Evolutionary conservation across 2,888 invertebrate species (phyloP).

Genomic region (Apodemia mormo): DNA sequence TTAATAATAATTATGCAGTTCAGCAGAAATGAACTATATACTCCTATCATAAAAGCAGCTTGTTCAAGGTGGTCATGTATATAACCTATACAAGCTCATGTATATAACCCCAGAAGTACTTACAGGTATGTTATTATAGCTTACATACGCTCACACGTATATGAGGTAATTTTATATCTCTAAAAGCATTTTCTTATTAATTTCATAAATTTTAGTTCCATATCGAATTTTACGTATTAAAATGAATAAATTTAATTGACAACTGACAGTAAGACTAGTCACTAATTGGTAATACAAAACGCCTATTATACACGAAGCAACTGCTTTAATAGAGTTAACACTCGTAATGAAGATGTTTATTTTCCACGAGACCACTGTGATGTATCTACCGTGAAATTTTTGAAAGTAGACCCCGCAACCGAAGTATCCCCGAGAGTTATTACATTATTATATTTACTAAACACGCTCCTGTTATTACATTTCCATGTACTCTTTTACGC

Average conservation of each 20-base stretch:
- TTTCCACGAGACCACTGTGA: slow-evolving; percentile 67
- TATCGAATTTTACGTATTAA: not conserved
- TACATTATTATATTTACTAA: slow-evolving; percentile 80
- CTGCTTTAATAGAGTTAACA: slow-evolving; percentile 39
- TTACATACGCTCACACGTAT: too few species aligned
- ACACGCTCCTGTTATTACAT: slow-evolving; percentile 79
- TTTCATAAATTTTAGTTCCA: not conserved
- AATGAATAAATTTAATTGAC: slow-evolving; percentile 1
- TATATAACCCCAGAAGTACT: too few species aligned
- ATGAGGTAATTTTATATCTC: not conserved
- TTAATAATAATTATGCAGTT: too few species aligned
- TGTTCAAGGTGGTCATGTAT: too few species aligned
- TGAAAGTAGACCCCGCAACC: slow-evolving; percentile 64
- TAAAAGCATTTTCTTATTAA: not conserved
- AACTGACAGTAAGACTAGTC: slow-evolving; percentile 22
- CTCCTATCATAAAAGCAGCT: too few species aligned
- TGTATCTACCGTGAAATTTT: slow-evolving; percentile 79
- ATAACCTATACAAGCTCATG: too few species aligned
- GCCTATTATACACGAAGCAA: slow-evolving; percentile 20
- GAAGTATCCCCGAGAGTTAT: slow-evolving; percentile 73
- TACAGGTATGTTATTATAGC: too few species aligned
- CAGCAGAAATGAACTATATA: too few species aligned
- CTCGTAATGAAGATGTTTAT: slow-evolving; percentile 71
- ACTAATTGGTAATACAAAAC: slow-evolving; percentile 44
- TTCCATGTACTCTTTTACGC: slow-evolving; percentile 79